Evolutionary conservation across 2,113 vertebrate genomes (phyloP), one percentile per base, ranked within the genome.

Genomic region (Malurus alboscapulatus): DNA sequence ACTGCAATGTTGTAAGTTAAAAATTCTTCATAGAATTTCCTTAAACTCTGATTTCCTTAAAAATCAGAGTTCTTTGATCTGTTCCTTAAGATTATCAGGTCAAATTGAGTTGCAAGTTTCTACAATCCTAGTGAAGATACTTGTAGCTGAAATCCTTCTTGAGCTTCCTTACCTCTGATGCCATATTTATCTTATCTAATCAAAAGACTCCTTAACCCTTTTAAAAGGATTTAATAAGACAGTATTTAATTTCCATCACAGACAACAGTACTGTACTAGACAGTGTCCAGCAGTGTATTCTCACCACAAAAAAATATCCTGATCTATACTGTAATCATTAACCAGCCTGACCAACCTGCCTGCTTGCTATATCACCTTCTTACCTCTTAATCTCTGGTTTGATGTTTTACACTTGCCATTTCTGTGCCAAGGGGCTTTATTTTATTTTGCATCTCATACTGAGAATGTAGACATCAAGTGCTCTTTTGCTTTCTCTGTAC

Each of bases 371-470:
- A 50, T 51, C 14, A 7, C 2, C 0, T 84, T 87, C 40, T 59
- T 73, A 12, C 19, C 9, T 68, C 29, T 71, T 59, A 22, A 12
- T 59, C 14, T 88, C 32, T 61, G 13, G 67, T 76, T 50, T 51
- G 17, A 9, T 74, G 10, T 25, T 58, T 69, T 59, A n/a, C 7
- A 2, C 19, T 36, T 67, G 45, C 50, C 12, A 12, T 44, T 87
- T 88, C 34, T 84, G 40, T 91, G 84, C 61, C 22, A 45, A 36
- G 12, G 12, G 75, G 36, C 7, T 53, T 72, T 21, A 15, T 75
- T 91, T 59, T 55, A 11, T 55, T 0, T 0, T 11, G 9, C 62
- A 12, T 69, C 9, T n/a, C 30, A 3, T 29, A 10, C 0, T 0
- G n/a, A 36, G 38, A 63, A n/a, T 0, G 0, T 73, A 76, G 38